phyloP scores from a whole-genome alignment of 2,888 invertebrate species.

The Lomographa bimaculata region DNA sequence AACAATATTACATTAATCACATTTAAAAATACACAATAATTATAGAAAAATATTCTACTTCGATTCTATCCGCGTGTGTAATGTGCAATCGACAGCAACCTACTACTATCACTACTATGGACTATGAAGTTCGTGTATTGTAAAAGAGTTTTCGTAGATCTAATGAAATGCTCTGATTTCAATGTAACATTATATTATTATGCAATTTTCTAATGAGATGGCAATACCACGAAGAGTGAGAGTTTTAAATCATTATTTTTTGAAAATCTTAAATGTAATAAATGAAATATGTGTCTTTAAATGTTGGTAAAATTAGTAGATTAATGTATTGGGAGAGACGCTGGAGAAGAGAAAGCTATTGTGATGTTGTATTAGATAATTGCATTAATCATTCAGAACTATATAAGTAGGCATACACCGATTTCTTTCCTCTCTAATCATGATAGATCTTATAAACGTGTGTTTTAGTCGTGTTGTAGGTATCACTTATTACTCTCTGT shows the following conservation, averaged over 20 bases:
- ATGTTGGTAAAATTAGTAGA: slow-evolving; percentile 22
- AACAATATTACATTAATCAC: too few relatives aligned
- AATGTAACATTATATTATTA: too few relatives aligned
- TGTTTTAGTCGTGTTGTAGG: neutral
- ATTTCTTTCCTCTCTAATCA: too few relatives aligned
- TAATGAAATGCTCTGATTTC: slow-evolving; percentile 10
- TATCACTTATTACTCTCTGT: neutral
- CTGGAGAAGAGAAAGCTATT: slow-evolving; percentile 21
- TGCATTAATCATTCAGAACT: slow-evolving; percentile 12
- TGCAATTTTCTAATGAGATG: too few relatives aligned
- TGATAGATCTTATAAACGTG: slow-evolving; percentile 1
- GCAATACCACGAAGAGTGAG: slow-evolving; percentile 3
- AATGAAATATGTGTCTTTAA: slow-evolving; percentile 7
- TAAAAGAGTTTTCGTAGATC: slow-evolving; percentile 10
- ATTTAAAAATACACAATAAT: too few relatives aligned
- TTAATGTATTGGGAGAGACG: slow-evolving; percentile 18
- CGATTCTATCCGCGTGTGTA: too few relatives aligned
- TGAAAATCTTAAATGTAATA: slow-evolving; percentile 22
- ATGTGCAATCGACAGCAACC: too few relatives aligned
- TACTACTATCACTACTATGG: too few relatives aligned
- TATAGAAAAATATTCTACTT: too few relatives aligned
- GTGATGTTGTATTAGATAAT: slow-evolving; percentile 29
- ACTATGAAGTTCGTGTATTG: slow-evolving; percentile 17
- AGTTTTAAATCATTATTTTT: slow-evolving; percentile 25
- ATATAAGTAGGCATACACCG: too few relatives aligned